Percentiles rank a stretch among this genome's conserved stretches.
phyloP scores from a whole-genome alignment of 2,113 vertebrate genomes.

The Centropristis striata region DNA sequence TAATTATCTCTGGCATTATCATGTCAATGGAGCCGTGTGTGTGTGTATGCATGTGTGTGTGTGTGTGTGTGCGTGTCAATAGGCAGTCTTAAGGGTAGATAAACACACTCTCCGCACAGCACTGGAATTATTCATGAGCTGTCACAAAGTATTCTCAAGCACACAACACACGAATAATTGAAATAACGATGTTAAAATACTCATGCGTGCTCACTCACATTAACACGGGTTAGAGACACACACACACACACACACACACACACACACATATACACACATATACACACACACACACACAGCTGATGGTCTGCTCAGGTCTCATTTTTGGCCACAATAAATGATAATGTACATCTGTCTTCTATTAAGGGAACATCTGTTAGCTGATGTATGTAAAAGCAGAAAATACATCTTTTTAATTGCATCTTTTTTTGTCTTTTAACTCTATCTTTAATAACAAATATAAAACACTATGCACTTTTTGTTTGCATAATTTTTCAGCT shows the following conservation, averaged over 20 bases:
- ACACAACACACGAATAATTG: conserved; percentile 67
- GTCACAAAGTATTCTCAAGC: conserved; percentile 53
- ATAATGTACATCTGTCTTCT: no score
- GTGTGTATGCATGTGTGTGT: conserved; percentile 21
- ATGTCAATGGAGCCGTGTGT: conserved; percentile 16
- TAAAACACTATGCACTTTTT: no score
- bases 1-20: conserved; percentile 71
- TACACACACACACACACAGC: not conserved
- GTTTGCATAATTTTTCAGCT: no score
- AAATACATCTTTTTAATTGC: no score
- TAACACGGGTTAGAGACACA: conserved; percentile 6
- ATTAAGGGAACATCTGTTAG: no score
- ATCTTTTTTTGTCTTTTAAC: no score
- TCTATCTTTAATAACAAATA: no score
- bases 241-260: conserved; percentile 1
- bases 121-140: conserved; percentile 75
- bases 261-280: not conserved
- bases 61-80: conserved; percentile 38
- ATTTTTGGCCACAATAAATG: no score
- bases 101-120: conserved; percentile 66
- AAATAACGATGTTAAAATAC: conserved; percentile 63
- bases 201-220: not conserved
- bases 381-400: no score
- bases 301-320: not conserved
- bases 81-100: conserved; percentile 63